Base-by-base conservation (phyloP, 2,888 invertebrate species). In the Latrodectus elegans region DNA sequence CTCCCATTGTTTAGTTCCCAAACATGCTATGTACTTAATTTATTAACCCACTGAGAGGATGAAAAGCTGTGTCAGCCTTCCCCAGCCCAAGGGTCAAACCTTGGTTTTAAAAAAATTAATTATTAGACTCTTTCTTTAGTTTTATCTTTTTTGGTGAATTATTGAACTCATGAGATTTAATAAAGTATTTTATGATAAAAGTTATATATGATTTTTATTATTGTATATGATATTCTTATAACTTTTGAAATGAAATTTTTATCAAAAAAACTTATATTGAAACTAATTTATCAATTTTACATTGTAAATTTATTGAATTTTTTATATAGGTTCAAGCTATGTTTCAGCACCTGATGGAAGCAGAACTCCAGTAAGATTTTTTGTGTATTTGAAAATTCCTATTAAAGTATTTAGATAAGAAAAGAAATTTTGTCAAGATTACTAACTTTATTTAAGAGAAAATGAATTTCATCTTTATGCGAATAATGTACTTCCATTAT, bases 291-390 rank as follows among this genome's bases (percentile, higher is more conserved):
- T n/a, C 15, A 53, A 17, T 4, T 15, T 26, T 49, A 64, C 9
- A 22, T 73, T 53, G 55, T 53, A 17, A 11, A 67, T 51, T 22
- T 53, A 17, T 53, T 73, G 22, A 10, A 74, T 60, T 74, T 74
- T 60, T 38, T 71, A 87, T 90, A 38, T 88, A 92, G 92, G 98
- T 0, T 97, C 98, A 0, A 96, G 96, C 90, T 99, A 99, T 92
- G 94, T 98, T 0, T 95, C 98, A 11, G 97, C 96, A 4, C 99
- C 99, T 0, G 96, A 99, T 93, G 99, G 99, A 1, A 94, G 94
- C 67, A 94, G 99, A 91, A 98, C 98, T 84, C 97, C 97, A n/a
- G 96, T 96, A 93, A 93, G 93, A 92, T 60, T 72, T 38, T 38
- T 38, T 38, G 0, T 38, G 4, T 38, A 22, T 22, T 3, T 38